Evolutionary conservation across 64 coral and sea anemone species (phyloP), one percentile per base, ranked within the genome.

Genomic region (Anthopleura sola): DNA sequence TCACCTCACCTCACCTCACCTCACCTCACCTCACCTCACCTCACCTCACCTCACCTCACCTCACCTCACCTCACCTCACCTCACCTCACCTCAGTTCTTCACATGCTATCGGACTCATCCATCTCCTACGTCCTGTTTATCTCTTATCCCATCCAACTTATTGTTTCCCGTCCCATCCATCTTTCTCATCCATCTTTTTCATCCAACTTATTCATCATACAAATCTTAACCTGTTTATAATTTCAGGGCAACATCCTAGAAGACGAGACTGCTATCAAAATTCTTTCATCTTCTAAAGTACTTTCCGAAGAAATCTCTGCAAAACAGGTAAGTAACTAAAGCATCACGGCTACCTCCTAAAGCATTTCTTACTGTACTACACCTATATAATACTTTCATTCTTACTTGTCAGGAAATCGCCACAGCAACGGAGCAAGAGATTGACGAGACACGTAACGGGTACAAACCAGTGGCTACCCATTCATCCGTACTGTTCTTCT

Each of bases 221-320:
- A 1, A 11, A 26, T 68, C 37, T 79, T 38, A 18, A 79, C 78
- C 64, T 24, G 55, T 83, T 48, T 44, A 44, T 44, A 60, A n/a
- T 88, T 46, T 1, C 31, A 99, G 97, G 97, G 97, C 75, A 99
- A 99, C 75, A 99, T 99, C 39, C 75, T 99, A n/a, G 97, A 99
- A 68, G 97, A 99, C 84, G 97, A 99, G 80, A 99, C 97, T 6
- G 97, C 97, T 34, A 99, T 99, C 55, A 99, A 94, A 58, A 95
- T 99, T 76, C 87, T 99, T 28, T 99, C 97, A 28, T 99, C 97
- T 15, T 99, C 97, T 24, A 98, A 98, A 89, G 95, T 94, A 86
- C 87, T 98, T 12, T 98, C 95, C 10, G 95, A 98, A 58, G 95
- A 98, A 98, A 98, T 98, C 49, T 91, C 92, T 29, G 95, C 95